These are phyloP conservation scores for Sycophaga agraensis DNA, from an alignment of 1,140 invertebrate genomes.

Conservation along the genomic window DNA sequence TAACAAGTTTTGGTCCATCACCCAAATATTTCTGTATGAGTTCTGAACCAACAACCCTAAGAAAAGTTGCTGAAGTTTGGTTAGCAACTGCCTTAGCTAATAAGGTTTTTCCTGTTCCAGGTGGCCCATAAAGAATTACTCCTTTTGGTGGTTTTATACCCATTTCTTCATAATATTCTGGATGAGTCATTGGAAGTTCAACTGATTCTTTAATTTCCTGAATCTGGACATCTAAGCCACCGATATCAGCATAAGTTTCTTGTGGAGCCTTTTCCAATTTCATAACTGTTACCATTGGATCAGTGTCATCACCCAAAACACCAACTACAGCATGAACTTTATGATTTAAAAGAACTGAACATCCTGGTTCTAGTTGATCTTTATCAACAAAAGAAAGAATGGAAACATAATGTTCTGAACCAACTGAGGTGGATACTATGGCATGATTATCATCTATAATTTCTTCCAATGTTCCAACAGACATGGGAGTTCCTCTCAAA, in stretches of 20 bases:
- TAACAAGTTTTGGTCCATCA: slow-evolving; percentile 97
- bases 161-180: slow-evolving; percentile 99
- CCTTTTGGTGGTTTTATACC: slow-evolving; percentile 99
- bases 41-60: slow-evolving; percentile 97
- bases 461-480: slow-evolving; percentile 98
- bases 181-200: slow-evolving; percentile 97
- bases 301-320: slow-evolving; percentile 98
- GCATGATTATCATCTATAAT: slow-evolving; percentile 99
- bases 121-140: slow-evolving; percentile 97
- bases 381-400: slow-evolving; percentile 99
- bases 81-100: slow-evolving; percentile 99
- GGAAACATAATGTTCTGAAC: slow-evolving; percentile 99
- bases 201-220: slow-evolving; percentile 99
- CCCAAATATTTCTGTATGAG: slow-evolving; percentile 99
- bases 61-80: slow-evolving; percentile 98
- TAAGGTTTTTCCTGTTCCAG: slow-evolving; percentile 97
- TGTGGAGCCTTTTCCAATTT: slow-evolving; percentile 99
- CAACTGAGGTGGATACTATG: slow-evolving; percentile 99
- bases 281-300: slow-evolving; percentile 99
- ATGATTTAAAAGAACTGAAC: slow-evolving; percentile 97
- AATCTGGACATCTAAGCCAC: slow-evolving; percentile 98
- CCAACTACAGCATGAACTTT: slow-evolving; percentile 99
- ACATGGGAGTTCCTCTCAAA: slow-evolving; percentile 98
- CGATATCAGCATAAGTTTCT: slow-evolving; percentile 99
- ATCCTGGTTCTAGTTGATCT: slow-evolving; percentile 98